Conservation (phyloP, 2,113 vertebrate genomes). For the Festucalex cinctus region DNA sequence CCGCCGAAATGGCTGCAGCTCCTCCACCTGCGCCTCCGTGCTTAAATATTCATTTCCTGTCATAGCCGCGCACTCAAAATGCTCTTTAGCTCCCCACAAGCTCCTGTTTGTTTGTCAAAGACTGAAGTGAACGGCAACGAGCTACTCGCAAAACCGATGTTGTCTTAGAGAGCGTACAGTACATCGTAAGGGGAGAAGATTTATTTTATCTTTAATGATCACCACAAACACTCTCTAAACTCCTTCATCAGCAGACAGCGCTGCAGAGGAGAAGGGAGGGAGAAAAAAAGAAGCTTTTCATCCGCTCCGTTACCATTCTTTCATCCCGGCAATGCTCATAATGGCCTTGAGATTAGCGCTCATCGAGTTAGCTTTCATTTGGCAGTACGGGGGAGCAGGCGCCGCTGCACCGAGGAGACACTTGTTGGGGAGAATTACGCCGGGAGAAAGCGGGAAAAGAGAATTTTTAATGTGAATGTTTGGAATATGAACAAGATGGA, state of each 20-base stretch:
- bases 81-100: constrained; percentile 17
- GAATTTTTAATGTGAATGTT: constrained; percentile 48
- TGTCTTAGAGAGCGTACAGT: constrained; percentile 15
- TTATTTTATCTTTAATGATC: constrained; percentile 50
- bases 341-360: constrained; percentile 52
- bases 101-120: constrained; percentile 22
- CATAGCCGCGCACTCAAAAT: constrained; percentile 42
- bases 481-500: constrained; percentile 42
- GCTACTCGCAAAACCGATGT: constrained; percentile 24
- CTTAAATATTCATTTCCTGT: constrained; percentile 72
- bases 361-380: constrained; percentile 55
- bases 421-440: constrained; percentile 43
- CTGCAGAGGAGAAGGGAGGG: constrained; percentile 5
- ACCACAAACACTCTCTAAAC: constrained; percentile 40
- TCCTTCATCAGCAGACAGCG: constrained; percentile 37
- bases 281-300: constrained; percentile 27
- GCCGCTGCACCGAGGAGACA: constrained; percentile 10
- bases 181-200: constrained; percentile 19
- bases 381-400: constrained; percentile 15
- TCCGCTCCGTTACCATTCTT: constrained; percentile 41
- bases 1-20: constrained; percentile 52
- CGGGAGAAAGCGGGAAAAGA: constrained; percentile 43
- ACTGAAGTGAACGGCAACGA: constrained; percentile 31
- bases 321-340: constrained; percentile 51
- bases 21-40: constrained; percentile 61